These are phyloP conservation scores for Leptinotarsa undecemlineata DNA, from an alignment of 1,140 invertebrate species.

Conservation along the genomic window DNA sequence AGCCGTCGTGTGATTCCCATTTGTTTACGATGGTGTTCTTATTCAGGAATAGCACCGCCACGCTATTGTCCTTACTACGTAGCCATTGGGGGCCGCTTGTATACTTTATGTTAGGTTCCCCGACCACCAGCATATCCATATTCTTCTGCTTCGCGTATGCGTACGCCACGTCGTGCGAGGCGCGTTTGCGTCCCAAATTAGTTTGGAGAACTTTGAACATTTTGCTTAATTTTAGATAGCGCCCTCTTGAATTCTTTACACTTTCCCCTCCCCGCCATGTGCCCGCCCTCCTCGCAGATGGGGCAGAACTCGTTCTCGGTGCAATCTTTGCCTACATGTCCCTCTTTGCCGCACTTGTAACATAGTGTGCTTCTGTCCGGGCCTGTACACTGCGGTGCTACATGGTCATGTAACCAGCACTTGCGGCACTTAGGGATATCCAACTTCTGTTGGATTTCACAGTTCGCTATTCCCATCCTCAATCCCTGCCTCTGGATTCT, in stretches of 20 bases:
- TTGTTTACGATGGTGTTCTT: neutral
- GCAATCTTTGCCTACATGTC: neutral
- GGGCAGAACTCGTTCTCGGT: neutral
- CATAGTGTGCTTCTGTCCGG: neutral
- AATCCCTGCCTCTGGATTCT: too few species aligned
- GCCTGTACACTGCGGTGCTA: neutral
- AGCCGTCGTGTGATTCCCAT: neutral
- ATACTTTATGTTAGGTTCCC: slow-evolving; percentile 2
- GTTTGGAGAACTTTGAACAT: too few species aligned
- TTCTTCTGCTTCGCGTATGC: too few species aligned
- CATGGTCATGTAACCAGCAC: neutral
- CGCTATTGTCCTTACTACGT: neutral
- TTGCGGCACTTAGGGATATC: neutral
- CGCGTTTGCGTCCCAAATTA: too few species aligned
- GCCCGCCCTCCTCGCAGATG: neutral
- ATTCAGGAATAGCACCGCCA: neutral
- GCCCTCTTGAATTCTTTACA: neutral
- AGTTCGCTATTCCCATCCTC: too few species aligned
- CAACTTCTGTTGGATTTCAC: too few species aligned
- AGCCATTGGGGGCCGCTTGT: neutral
- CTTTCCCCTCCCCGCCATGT: neutral
- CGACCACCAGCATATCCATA: too few species aligned
- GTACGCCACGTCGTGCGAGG: too few species aligned
- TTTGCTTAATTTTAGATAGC: too few species aligned
- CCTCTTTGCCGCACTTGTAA: neutral